Percentiles rank a stretch among this genome's conserved stretches.
phyloP scores from a whole-genome alignment of 2,113 vertebrate species.

The Prunella himalayana region DNA sequence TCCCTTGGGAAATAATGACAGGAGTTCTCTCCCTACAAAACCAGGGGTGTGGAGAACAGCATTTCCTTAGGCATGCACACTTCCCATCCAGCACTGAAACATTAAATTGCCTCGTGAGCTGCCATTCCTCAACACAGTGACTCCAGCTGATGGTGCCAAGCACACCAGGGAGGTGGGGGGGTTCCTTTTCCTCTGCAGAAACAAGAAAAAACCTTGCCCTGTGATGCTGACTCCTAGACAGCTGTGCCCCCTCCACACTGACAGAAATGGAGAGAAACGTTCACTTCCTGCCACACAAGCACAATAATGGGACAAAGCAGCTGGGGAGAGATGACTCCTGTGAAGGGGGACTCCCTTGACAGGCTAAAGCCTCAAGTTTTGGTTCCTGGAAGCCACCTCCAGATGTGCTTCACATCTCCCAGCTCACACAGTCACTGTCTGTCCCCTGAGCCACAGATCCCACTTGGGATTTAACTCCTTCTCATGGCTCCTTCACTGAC shows the following conservation, averaged over 20 bases:
- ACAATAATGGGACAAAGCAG: neutral
- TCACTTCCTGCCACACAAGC: neutral
- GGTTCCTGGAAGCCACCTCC: neutral
- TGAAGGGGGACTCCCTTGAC: neutral
- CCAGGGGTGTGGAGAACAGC: accelerated
- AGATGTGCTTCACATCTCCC: accelerated
- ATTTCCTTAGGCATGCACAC: neutral
- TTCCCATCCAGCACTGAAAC: neutral
- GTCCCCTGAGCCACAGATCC: too few species aligned
- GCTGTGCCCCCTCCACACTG: accelerated
- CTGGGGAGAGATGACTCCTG: neutral
- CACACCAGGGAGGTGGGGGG: neutral
- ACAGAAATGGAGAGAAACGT: neutral
- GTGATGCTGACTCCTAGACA: neutral
- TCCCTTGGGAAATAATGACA: neutral
- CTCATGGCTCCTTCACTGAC: neutral
- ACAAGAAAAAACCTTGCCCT: neutral
- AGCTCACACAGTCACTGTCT: accelerated
- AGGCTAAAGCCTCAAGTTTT: neutral
- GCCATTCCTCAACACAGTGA: neutral
- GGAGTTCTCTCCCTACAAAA: neutral
- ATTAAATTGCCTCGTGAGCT: neutral
- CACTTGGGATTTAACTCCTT: neutral
- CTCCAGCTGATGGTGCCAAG: accelerated
- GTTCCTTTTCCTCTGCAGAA: neutral